Percentiles rank a stretch among this genome's conserved stretches.
phyloP scores from a whole-genome alignment of 2,113 vertebrate species.

The Dasypus novemcinctus region DNA sequence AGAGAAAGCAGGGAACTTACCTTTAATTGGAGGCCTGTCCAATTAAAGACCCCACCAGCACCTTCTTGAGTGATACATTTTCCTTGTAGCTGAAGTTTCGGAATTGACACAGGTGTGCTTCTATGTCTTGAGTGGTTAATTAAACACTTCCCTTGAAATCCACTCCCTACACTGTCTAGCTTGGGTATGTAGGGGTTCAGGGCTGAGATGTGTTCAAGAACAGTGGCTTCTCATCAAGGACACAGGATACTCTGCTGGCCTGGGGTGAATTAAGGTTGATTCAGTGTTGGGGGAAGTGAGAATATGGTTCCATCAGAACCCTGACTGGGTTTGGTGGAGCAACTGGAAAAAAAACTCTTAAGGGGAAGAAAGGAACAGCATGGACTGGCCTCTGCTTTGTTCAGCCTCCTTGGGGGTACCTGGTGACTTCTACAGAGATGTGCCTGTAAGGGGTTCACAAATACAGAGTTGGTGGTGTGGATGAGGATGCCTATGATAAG shows the following conservation, averaged over 20 bases:
- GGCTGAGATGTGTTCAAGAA: not conserved
- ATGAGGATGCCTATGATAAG: not conserved
- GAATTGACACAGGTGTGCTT: not conserved
- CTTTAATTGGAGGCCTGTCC: not conserved
- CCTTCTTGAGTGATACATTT: not conserved
- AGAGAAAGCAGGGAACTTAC: not conserved
- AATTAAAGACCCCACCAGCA: not conserved
- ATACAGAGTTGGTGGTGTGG: not conserved
- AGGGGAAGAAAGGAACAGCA: not conserved
- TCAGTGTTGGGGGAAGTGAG: not conserved
- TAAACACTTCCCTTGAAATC: not conserved
- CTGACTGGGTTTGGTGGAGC: not conserved
- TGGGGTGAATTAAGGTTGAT: not conserved
- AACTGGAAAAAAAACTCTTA: not conserved
- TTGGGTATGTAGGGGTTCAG: not conserved
- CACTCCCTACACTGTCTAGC: not conserved
- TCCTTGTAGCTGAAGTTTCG: not conserved
- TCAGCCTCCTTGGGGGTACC: not conserved
- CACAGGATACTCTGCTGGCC: not conserved
- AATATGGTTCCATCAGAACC: not conserved
- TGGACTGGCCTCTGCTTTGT: not conserved
- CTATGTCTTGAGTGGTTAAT: not conserved
- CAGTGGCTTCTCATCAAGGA: not conserved
- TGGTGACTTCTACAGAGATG: not conserved
- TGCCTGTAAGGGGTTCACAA: too few species aligned